Evolutionary conservation across 1,140 invertebrate genomes (phyloP).

Genomic region (Philotrypesis tridentata): DNA sequence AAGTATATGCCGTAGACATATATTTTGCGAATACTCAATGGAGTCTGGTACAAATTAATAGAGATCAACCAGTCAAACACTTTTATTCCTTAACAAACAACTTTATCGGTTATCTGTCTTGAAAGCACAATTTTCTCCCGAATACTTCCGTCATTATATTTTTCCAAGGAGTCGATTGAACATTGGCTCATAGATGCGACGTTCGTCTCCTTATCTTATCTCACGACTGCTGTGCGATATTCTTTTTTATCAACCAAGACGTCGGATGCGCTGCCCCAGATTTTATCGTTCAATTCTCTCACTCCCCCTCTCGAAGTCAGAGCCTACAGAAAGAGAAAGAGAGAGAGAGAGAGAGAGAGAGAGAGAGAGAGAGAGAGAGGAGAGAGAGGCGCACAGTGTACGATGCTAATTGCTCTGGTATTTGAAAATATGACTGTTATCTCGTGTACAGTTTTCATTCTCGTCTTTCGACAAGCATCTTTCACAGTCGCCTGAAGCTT

Average conservation of each 20-base stretch:
- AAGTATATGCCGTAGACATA: too few relatives aligned
- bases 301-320: too few relatives aligned
- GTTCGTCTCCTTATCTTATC: neutral
- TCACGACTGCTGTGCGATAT: neutral
- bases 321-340: too few relatives aligned
- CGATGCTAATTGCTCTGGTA: neutral
- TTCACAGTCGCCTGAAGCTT: neutral
- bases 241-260: neutral
- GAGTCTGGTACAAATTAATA: too few relatives aligned
- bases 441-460: neutral
- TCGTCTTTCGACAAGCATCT: neutral
- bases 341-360: too few relatives aligned
- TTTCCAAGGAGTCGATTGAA: neutral
- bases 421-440: neutral
- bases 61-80: too few relatives aligned
- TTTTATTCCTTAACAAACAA: too few relatives aligned
- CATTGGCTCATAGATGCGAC: neutral
- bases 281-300: neutral
- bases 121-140: too few relatives aligned
- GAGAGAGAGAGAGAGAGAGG: too few relatives aligned
- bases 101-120: too few relatives aligned
- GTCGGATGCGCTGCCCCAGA: neutral
- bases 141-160: too few relatives aligned
- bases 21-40: too few relatives aligned
- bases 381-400: neutral